phyloP scores from a whole-genome alignment of 1,140 invertebrate genomes.

The Delia radicum region DNA sequence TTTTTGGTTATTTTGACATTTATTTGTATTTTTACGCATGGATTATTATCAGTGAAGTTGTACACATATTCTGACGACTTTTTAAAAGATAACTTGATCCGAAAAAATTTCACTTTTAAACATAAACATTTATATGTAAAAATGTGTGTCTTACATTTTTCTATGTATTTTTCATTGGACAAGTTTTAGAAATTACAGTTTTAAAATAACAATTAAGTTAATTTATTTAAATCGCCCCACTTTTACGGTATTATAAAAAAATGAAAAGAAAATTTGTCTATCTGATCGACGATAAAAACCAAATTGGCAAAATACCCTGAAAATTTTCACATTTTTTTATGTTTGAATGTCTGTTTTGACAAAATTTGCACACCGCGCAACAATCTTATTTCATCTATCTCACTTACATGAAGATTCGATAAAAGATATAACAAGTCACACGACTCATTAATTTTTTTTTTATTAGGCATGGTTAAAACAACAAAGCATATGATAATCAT shows the following conservation, averaged over 20 bases:
- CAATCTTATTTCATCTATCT: neutral
- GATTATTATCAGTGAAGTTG: too few relatives aligned
- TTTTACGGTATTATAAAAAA: neutral
- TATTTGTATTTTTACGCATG: too few relatives aligned
- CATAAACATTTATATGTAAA: too few relatives aligned
- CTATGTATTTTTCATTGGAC: too few relatives aligned
- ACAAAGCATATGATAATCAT: neutral
- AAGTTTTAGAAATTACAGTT: too few relatives aligned
- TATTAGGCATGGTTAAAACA: neutral
- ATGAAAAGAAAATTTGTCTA: neutral
- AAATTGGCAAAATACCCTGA: neutral
- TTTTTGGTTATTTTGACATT: too few relatives aligned
- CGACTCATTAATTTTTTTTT: slow-evolving; percentile 6
- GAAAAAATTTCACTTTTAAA: too few relatives aligned
- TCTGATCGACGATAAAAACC: neutral
- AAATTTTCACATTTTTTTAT: neutral
- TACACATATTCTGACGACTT: too few relatives aligned
- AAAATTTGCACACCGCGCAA: slow-evolving; percentile 19
- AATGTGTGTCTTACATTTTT: too few relatives aligned
- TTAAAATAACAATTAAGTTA: too few relatives aligned
- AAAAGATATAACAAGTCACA: slow-evolving; percentile 20
- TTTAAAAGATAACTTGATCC: too few relatives aligned
- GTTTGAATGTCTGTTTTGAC: neutral
- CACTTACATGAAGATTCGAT: neutral
- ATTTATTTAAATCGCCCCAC: neutral